Conservation (phyloP, 2,113 vertebrate genomes). For the Amazona guildingii region DNA sequence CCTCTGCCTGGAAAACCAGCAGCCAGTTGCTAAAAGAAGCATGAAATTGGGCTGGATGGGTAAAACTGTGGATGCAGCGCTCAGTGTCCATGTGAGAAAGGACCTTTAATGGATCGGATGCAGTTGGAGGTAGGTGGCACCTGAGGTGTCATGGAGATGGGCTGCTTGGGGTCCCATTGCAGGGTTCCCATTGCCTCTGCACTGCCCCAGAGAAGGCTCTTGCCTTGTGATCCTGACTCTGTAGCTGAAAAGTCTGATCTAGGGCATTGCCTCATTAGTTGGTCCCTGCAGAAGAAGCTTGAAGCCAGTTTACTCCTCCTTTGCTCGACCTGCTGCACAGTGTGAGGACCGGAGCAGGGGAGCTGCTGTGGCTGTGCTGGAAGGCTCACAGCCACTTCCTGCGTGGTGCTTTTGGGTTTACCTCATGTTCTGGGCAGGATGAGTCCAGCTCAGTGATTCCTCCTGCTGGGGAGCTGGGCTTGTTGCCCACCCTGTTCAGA, state of each 20-base stretch:
- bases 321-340: not conserved
- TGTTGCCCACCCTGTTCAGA: not conserved
- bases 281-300: not conserved
- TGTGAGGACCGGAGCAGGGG: not conserved
- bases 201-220: not conserved
- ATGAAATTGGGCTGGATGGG: conserved; percentile 46
- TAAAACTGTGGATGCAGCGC: conserved; percentile 47
- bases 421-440: not conserved
- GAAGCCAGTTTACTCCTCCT: not conserved
- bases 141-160: conserved; percentile 37
- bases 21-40: conserved; percentile 56
- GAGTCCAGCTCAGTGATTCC: not conserved
- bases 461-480: not conserved
- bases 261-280: not conserved
- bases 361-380: not conserved
- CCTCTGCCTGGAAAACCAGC: conserved; percentile 60
- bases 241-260: not conserved
- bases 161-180: not conserved
- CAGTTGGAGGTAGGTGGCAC: conserved; percentile 59
- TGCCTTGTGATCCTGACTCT: not conserved
- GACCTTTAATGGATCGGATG: conserved; percentile 7
- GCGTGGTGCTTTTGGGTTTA: not conserved
- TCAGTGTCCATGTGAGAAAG: conserved; percentile 53
- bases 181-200: not conserved
- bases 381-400: not conserved